Evolutionary conservation across 2,888 invertebrate genomes (phyloP), one percentile per base, ranked within the genome.

Genomic region (Brachyopa scutellaris): DNA sequence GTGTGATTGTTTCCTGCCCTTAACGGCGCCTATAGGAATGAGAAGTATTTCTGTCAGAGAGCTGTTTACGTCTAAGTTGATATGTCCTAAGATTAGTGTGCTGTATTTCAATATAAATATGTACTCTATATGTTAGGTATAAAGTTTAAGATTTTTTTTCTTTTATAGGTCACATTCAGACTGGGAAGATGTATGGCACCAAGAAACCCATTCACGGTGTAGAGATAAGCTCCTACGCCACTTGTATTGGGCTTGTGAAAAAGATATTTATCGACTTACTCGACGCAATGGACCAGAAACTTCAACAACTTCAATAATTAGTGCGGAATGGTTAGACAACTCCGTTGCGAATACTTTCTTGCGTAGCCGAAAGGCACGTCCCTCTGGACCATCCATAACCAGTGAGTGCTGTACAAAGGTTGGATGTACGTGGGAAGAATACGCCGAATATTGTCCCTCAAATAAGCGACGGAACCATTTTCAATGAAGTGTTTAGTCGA

Each of bases 351-450:
- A 53, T 9, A 53, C 9, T 8, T 31, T 67, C 2, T 15, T 67
- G 21, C 66, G 42, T 5, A 42, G 53, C 15, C 11, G 66, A 67
- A 31, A 23, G 8, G 17, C 7, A 7, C 53, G 53, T 21, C 7
- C n/a, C 2, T 29, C 15, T 86, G 87, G 80, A 7, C 87, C 85
- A 5, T 90, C 92, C 5, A 93, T 93, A 36, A 93, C 93, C 9
- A 90, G 92, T 42, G 93, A 93, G 87, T 93, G 93, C 85, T 93
- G 93, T 88, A 92, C 92, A 84, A 91, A 91, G 40, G 87, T 90
- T 2, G 92, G 92, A 23, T 93, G 93, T 85, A 93, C 93, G 59
- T 93, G 93, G 93, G 93, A 93, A 86, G 93, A 93, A 87, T 93
- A 93, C 85, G 93, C 93, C 4, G 93, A 93, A 87, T 93, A 93